Conservation (phyloP, 2,113 vertebrate genomes). For the Pituophis catenifer region DNA sequence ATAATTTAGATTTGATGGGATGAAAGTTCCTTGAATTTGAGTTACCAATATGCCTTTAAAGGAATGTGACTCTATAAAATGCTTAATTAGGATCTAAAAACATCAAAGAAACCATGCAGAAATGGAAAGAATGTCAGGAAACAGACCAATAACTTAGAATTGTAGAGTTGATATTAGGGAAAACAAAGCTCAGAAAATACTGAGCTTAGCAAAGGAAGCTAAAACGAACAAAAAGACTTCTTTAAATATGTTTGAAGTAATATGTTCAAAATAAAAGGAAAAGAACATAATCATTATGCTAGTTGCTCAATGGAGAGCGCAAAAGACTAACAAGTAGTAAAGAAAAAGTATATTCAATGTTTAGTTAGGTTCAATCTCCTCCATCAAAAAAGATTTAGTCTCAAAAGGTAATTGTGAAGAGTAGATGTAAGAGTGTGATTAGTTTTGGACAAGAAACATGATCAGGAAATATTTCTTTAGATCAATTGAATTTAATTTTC, state of each 20-base stretch:
- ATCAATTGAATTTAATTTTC: not conserved
- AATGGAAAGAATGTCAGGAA: not conserved
- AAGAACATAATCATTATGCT: not conserved
- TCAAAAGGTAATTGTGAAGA: not conserved
- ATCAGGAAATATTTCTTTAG: not conserved
- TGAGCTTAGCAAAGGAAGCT: not conserved
- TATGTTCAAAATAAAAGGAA: not conserved
- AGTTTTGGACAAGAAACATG: not conserved
- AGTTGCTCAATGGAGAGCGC: not conserved
- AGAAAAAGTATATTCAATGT: not conserved
- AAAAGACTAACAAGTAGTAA: not conserved
- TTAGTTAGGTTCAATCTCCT: not conserved
- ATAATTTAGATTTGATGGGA: not conserved
- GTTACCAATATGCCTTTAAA: not conserved
- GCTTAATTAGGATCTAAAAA: not conserved
- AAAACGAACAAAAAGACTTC: not conserved
- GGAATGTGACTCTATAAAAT: not conserved
- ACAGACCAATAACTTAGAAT: not conserved
- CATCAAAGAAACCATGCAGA: not conserved
- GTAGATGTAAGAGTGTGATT: not conserved
- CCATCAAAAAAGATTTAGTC: not conserved
- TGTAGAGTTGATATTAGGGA: not conserved
- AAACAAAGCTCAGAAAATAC: not conserved
- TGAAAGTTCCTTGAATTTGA: not conserved
- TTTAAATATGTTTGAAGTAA: not conserved